Evolutionary conservation across 2,888 invertebrate species (phyloP), one percentile per base, ranked within the genome.

Genomic region (Boloria selene): DNA sequence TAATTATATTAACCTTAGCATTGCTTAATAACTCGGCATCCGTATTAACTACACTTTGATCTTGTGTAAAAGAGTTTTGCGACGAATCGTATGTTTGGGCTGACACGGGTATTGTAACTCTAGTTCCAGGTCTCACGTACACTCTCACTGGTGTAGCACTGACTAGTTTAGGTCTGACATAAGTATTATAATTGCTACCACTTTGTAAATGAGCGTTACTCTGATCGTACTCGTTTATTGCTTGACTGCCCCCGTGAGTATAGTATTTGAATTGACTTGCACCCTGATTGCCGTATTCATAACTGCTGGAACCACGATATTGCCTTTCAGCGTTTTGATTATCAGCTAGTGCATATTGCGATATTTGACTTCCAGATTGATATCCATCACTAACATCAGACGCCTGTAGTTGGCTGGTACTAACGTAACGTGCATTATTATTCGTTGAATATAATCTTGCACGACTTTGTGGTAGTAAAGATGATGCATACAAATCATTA

Each of bases 71-170:
- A 62, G 77, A 71, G 51, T 50, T 71, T 16, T 73, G 71, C 16
- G 71, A 71, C 10, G 70, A 68, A 45, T 73, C 72, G 45, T 73
- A 78, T 70, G 64, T 79, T 67, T 76, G 80, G 16, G 76, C 81
- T 64, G 81, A 79, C 62, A 91, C 75, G 42, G 91, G 91, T 68
- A 90, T 70, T 16, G 80, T 71, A 13, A 88, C 79, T 72, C 79
- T 82, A 13, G 80, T 75, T 55, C 90, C 89, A 26, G 91, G 91
- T 71, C 84, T 82, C 17, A 86, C 70, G 18, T 86, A 74, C 54
- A 91, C 75, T 75, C 78, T 83, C 6, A 87, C 83, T 31, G 90
- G 91, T 38, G 78, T 74, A 14, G 78, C 76, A 54, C 76, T 78
- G 64, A 84, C 69, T 63, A 82, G 79, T 45, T 71, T 81, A 61